phyloP scores from a whole-genome alignment of 2,113 vertebrate species.

The Paramormyrops kingsleyae region DNA sequence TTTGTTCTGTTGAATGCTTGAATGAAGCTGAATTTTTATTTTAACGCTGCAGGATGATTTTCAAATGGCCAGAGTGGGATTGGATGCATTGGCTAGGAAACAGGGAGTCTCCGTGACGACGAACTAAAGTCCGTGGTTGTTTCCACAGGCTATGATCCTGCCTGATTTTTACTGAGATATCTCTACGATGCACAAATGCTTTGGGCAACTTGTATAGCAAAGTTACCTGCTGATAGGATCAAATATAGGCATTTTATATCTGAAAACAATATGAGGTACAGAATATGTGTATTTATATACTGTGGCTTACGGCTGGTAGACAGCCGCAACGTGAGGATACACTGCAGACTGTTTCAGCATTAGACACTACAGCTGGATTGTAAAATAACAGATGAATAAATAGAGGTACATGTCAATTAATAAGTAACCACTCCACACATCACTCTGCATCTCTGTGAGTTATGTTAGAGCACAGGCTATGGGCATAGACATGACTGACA shows the following conservation, averaged over 20 bases:
- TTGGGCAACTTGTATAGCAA: background rate
- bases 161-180: background rate
- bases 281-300: background rate
- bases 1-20: background rate
- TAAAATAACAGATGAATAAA: background rate
- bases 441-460: slow-evolving; percentile 28
- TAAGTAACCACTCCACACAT: background rate
- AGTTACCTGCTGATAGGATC: background rate
- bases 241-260: background rate
- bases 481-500: slow-evolving; percentile 45
- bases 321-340: background rate
- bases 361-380: background rate
- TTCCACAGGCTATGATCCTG: background rate
- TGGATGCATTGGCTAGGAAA: background rate
- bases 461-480: slow-evolving; percentile 11
- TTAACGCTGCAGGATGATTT: background rate
- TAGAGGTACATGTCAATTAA: background rate
- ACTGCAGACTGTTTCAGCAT: background rate
- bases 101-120: background rate
- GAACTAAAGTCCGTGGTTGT: background rate
- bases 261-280: background rate
- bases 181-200: background rate
- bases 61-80: background rate
- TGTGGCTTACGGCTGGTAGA: background rate
- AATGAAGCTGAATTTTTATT: background rate